Base-by-base conservation (phyloP, 1,140 invertebrate species). In the Bombus polaris region DNA sequence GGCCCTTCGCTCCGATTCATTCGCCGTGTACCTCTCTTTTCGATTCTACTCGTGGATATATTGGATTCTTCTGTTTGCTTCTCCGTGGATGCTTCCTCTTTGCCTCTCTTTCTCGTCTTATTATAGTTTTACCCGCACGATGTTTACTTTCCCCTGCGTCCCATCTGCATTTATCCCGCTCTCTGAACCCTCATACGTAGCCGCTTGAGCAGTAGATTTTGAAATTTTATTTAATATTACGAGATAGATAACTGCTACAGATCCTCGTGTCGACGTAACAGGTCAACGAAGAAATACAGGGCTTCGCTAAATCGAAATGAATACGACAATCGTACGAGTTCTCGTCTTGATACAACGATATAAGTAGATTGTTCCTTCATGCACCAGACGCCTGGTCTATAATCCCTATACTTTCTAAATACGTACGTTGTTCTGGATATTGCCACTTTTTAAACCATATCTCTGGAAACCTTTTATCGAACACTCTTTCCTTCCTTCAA, bases 51-150 rank as follows among this genome's bases (percentile, higher is more conserved):
- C 57, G 18, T 32, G 47, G 37, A 53, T 42, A 44, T 62, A 57
- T 62, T 39, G 44, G 37, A 72, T 62, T 62, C 80, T 74, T 74
- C 37, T 44, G 35, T 68, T 57, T 68, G 28, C 35, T 65, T 57
- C 53, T 70, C 28, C 74, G 13, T 32, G 3, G 47, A 25, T 66
- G 73, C 73, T 66, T 66, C 72, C 77, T 84, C 62, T 66, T 73
- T 88, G 53, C 57, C 32, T 80, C 47, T 65, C 65, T 44, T 32
- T 66, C 25, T 37, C 22, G 4, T 35, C 32, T 57, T 53, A 25
- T 53, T 57, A 9, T 28, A 53, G 15, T 35, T 75, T 47, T 22
- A 18, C 2, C 73, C 22, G 71, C 22, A 37, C 44, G 22, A 22
- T 75, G 44, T 75, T 75, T 57, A 75, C 73, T 53, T 75, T 25